A percentile compares a stretch with the other conserved stretches of the same genome.
Evolutionary conservation across 2,113 vertebrate species (phyloP).

Genomic region (Loxodonta africana): DNA sequence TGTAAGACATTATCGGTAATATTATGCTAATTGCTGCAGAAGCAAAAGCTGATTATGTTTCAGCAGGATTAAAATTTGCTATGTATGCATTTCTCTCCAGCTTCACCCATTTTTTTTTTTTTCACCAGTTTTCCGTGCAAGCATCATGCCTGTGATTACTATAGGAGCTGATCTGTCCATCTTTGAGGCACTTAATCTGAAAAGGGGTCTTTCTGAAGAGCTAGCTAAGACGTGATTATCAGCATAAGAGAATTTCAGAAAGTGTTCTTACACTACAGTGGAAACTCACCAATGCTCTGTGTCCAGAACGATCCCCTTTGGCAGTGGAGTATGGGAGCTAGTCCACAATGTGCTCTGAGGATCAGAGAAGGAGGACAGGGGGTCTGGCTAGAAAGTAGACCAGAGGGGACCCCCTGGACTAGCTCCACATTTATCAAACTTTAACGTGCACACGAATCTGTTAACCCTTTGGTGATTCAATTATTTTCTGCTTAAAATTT

Average conservation of each 20-base stretch:
- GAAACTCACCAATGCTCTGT: not conserved
- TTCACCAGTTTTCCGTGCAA: conserved; percentile 46
- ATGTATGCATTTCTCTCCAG: conserved; percentile 83
- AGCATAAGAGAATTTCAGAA: not conserved
- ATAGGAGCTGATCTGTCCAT: not conserved
- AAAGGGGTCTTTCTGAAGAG: not conserved
- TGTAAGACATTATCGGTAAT: conserved; percentile 92
- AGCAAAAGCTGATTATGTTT: conserved; percentile 93
- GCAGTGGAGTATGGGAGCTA: rapidly evolving
- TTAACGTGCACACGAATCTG: not conserved
- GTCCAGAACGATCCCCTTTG: not conserved
- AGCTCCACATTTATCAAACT: not conserved
- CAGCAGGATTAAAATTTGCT: conserved; percentile 89
- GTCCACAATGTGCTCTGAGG: not conserved
- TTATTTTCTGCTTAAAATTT: too few relatives aligned
- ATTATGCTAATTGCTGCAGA: conserved; percentile 92
- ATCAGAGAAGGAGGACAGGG: too few relatives aligned
- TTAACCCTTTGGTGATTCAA: not conserved
- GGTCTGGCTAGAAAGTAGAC: not conserved
- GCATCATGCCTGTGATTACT: not conserved
- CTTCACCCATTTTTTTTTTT: not conserved
- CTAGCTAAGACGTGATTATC: not conserved
- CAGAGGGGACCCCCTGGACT: not conserved
- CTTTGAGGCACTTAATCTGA: not conserved
- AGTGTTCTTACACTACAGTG: not conserved